Percentiles rank a stretch among this genome's conserved stretches.
These are phyloP conservation scores for Limnephilus lunatus DNA, from an alignment of 2,888 invertebrate species.

Conservation along the genomic window DNA sequence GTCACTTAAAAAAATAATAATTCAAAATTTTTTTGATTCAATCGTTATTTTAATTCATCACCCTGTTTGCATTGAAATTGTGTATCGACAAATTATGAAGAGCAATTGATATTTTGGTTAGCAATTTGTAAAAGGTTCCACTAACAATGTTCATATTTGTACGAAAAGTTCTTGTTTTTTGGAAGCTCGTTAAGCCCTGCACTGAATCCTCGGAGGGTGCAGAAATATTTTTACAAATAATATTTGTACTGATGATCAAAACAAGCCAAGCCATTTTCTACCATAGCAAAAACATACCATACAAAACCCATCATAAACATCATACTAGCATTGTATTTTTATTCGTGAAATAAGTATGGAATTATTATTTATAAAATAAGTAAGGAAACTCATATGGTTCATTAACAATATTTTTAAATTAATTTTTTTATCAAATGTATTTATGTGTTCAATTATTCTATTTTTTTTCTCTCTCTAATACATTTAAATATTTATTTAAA, in stretches of 20 bases:
- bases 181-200: background rate
- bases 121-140: background rate
- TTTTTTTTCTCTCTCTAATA: no score
- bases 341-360: background rate
- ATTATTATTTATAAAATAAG: background rate
- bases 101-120: background rate
- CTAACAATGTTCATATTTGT: background rate
- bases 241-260: background rate
- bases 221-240: background rate
- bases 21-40: background rate
- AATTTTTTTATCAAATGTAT: no score
- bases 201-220: background rate
- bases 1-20: background rate
- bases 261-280: background rate
- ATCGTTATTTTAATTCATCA: background rate
- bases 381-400: background rate
- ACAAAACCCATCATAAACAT: no score
- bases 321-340: background rate
- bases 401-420: no score
- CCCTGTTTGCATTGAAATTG: background rate
- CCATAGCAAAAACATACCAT: background rate
- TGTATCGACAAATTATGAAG: background rate
- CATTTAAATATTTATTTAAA: no score
- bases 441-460: no score
- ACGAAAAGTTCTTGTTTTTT: background rate